Evolutionary conservation across 2,113 vertebrate genomes (phyloP), one percentile per base, ranked within the genome.

Genomic region (Mobula hypostoma): DNA sequence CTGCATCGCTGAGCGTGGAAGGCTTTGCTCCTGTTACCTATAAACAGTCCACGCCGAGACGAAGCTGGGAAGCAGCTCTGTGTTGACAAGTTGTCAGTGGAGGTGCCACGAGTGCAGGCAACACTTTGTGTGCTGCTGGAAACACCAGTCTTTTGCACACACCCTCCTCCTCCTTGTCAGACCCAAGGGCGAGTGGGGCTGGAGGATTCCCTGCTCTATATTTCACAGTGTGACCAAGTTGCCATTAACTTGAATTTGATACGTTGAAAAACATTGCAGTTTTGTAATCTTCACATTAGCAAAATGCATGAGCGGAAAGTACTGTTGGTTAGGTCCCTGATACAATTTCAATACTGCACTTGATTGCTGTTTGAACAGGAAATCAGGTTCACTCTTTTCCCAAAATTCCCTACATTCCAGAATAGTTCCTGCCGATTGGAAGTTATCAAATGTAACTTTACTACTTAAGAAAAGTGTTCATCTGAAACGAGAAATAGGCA

Each of bases 81-180:
- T 66, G 61, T 90, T 90, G 85, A 66, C 85, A 66, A 68, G 12
- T 66, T 90, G 85, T 90, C 85, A 90, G 77, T 61, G 15, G 61
- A 66, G 3, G 32, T 90, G 61, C 85, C 85, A 90, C 85, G 85
- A 90, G 29, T 90, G 61, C 85, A 66, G 61, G 63, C 63, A 66
- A 66, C 19, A 11, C 56, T 58, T n/a, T 66, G 58, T 56, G 48
- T 61, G 48, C 7, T 40, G 19, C 61, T 66, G 66, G 2, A 48
- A 11, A 15, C n/a, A 36, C 79, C 40, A 2, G 6, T 32, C 4
- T 12, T 17, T 19, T 40, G 2, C 79, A 1, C 32, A 32, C 78
- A 32, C 79, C 32, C 1, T 48, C 79, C 79, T 82, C 79, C 77
- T 4, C 9, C 32, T 36, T 61, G 83, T 29, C 29, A 21, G 2